Percentiles rank a stretch among this genome's conserved stretches.
Conservation (phyloP, 2,113 vertebrate genomes). For the Scomber colias region DNA sequence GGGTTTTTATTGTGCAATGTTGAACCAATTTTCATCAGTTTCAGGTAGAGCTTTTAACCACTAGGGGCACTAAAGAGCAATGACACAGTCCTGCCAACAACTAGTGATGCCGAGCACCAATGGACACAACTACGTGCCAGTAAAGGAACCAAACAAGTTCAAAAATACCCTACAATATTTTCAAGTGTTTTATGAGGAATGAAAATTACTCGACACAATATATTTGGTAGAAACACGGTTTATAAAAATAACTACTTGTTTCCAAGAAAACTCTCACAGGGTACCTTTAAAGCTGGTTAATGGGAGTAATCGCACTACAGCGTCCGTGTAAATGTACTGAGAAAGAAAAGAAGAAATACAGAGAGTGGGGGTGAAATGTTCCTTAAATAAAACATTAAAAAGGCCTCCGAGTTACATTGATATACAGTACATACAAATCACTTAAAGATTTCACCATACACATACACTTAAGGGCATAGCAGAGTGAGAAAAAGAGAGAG, state of each 20-base stretch:
- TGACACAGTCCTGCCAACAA: neutral
- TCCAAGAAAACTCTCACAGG: slow-evolving; percentile 2
- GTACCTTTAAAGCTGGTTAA: neutral
- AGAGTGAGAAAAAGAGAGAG: slow-evolving; percentile 30
- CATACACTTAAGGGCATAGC: slow-evolving; percentile 51
- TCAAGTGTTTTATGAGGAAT: neutral
- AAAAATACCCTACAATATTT: neutral
- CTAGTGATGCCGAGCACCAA: neutral
- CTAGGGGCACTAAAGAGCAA: neutral
- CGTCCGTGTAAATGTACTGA: slow-evolving; percentile 50
- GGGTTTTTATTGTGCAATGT: neutral
- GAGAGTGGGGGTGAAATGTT: slow-evolving; percentile 36
- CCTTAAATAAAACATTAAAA: slow-evolving; percentile 73
- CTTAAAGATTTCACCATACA: slow-evolving; percentile 49
- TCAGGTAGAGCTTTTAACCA: neutral
- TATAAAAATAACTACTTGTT: neutral
- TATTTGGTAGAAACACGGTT: slow-evolving; percentile 22
- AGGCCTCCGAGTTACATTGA: slow-evolving; percentile 78
- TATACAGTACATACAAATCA: slow-evolving; percentile 72
- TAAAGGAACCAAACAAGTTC: neutral
- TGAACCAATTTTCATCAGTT: neutral
- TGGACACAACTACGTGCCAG: rapidly evolving
- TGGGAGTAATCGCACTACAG: slow-evolving; percentile 1
- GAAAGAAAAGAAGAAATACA: neutral
- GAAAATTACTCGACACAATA: neutral